Base-by-base conservation (phyloP, 30 jellyfish, hydroid and myxozoan genomes). In the Aurelia sp. region DNA sequence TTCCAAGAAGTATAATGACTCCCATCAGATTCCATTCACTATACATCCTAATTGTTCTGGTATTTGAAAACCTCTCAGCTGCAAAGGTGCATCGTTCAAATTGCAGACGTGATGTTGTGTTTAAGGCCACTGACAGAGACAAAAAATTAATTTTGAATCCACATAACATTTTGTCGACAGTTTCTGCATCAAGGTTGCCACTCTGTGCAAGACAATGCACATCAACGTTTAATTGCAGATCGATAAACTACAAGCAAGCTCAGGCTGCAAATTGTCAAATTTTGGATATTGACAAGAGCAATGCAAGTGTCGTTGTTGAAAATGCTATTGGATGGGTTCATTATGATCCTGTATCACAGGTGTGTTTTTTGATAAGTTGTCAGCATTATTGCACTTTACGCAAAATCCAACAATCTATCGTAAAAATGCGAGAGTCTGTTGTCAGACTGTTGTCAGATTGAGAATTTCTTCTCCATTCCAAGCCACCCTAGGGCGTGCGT, bases 301-400 rank as follows among this genome's bases (percentile, higher is more conserved):
- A 40, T 38, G 51, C 78, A 18, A 41, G 80, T 17, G 80, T 64
- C 16, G 24, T 40, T 3, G 13, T 82, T 47, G 41, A 40, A 7
- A 9, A 33, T 13, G 85, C 85, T 17, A 48, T 41, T 6, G 92
- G 86, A 5, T 82, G 92, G 92, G 35, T 71, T 17, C 92, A 82
- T 48, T 82, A 82, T 44, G 86, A 82, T 27, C 86, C 78, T 12
- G 86, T 59, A 4, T 5, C 59, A 22, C 92, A 82, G 84, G 91
- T 81, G 48, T 15, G 89, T 6, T 9, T 0, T 6, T 8, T 13
- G 7, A 38, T 4, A 38, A 44, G 1, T 16, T 44, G 3, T 8
- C 55, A 0, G 55, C 15, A 4, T 44, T 8, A 44, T 2, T 0
- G 33, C 33, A 1, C 33, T 27, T 27, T 27, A 2, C 33, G 33